Conservation (phyloP, 2,888 invertebrate genomes). For the Sphaeridia pumilis region DNA sequence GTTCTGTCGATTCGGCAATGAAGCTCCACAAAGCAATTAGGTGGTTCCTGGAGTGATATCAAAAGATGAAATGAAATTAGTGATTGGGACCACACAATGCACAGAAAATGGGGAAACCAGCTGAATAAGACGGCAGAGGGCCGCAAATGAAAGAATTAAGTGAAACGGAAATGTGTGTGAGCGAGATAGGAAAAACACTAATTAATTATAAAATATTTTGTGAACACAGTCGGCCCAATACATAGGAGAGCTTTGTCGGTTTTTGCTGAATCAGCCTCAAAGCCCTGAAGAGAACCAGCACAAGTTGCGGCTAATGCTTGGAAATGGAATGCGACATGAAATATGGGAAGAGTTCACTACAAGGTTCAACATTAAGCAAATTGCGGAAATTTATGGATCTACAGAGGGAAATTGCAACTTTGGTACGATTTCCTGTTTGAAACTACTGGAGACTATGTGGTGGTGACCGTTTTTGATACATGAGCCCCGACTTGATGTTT, state of each 20-base stretch:
- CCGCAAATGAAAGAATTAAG: too few relatives aligned
- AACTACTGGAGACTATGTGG: background rate
- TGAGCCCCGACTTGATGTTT: background rate
- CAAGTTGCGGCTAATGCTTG: constrained; percentile 67
- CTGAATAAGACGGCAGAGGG: too few relatives aligned
- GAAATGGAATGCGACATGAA: constrained; percentile 85
- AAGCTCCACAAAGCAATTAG: too few relatives aligned
- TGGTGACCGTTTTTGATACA: background rate
- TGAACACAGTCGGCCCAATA: constrained; percentile 76
- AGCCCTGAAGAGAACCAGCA: constrained; percentile 60
- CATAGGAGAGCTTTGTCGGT: constrained; percentile 84
- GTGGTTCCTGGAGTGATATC: too few relatives aligned
- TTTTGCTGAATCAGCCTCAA: constrained; percentile 62
- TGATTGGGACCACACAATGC: too few relatives aligned
- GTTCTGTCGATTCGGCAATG: too few relatives aligned
- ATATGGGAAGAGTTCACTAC: constrained; percentile 83
- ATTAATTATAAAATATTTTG: too few relatives aligned
- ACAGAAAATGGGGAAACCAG: too few relatives aligned
- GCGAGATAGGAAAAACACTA: too few relatives aligned
- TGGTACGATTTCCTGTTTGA: constrained; percentile 13
- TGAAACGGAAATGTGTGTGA: too few relatives aligned
- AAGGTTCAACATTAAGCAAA: constrained; percentile 67
- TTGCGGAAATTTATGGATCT: constrained; percentile 91
- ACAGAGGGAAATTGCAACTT: constrained; percentile 71
- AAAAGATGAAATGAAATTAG: too few relatives aligned